These are phyloP conservation scores for Carollia perspicillata DNA, from an alignment of 2,113 vertebrate species.

Conservation along the genomic window DNA sequence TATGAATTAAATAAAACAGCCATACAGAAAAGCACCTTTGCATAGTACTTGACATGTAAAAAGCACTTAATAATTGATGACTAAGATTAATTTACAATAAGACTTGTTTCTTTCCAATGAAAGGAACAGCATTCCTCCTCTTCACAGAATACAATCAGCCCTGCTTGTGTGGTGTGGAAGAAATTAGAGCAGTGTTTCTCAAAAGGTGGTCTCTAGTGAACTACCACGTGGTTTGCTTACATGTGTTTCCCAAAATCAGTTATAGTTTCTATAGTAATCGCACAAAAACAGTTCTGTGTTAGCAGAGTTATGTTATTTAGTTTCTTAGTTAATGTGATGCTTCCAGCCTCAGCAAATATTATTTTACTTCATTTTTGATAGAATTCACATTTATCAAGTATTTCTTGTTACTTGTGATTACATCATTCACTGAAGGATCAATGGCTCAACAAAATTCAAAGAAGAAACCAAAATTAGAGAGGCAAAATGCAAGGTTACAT, in stretches of 20 bases:
- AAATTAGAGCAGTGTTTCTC: background rate
- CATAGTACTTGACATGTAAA: background rate
- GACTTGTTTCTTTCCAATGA: background rate
- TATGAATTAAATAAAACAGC: conserved; percentile 17
- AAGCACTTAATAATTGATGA: background rate
- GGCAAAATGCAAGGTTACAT: background rate
- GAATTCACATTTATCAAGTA: background rate
- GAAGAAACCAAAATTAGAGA: background rate
- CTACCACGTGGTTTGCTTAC: background rate
- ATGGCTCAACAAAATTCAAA: background rate
- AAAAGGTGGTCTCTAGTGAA: background rate
- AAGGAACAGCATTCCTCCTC: background rate
- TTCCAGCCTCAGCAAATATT: background rate
- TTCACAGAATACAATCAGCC: background rate
- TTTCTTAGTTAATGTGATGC: background rate
- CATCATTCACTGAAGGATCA: background rate
- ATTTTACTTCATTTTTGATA: background rate
- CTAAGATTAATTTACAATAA: background rate
- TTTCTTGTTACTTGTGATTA: background rate
- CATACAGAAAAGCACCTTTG: background rate
- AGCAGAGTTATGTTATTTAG: background rate
- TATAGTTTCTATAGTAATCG: background rate
- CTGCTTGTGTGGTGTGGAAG: background rate
- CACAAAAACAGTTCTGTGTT: background rate
- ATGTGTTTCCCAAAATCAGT: background rate